phyloP scores from a whole-genome alignment of 2,113 vertebrate genomes.

The Hypocryptadius cinnamomeus region DNA sequence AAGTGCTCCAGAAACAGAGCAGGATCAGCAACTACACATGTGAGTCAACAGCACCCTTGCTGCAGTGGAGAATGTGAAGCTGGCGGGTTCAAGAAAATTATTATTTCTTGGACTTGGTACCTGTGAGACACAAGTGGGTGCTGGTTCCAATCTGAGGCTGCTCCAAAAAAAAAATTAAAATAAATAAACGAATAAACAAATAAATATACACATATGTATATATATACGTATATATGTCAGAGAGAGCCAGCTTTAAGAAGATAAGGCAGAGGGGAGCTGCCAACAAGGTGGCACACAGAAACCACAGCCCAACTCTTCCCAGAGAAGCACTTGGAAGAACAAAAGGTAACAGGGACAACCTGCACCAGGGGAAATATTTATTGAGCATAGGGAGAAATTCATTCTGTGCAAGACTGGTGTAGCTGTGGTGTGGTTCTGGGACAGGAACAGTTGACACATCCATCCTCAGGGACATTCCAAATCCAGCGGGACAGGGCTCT shows the following conservation, averaged over 20 bases:
- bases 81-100: not conserved
- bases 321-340: not conserved
- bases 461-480: not conserved
- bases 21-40: not conserved
- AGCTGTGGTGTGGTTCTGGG: not conserved
- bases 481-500: not conserved
- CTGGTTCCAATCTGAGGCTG: not conserved
- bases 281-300: not conserved
- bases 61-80: not conserved
- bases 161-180: not conserved
- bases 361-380: not conserved
- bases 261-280: not conserved
- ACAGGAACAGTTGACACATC: not conserved
- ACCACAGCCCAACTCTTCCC: not conserved
- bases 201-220: accelerated
- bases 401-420: not conserved
- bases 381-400: not conserved
- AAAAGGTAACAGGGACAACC: not conserved
- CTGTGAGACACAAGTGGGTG: not conserved
- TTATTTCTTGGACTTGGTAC: not conserved
- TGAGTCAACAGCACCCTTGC: not conserved
- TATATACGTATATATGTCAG: not conserved
- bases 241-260: not conserved
- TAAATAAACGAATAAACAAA: too few relatives aligned
- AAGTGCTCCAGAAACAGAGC: not conserved